Evolutionary conservation across 1,140 invertebrate species (phyloP).

Genomic region (Magallana angulata): DNA sequence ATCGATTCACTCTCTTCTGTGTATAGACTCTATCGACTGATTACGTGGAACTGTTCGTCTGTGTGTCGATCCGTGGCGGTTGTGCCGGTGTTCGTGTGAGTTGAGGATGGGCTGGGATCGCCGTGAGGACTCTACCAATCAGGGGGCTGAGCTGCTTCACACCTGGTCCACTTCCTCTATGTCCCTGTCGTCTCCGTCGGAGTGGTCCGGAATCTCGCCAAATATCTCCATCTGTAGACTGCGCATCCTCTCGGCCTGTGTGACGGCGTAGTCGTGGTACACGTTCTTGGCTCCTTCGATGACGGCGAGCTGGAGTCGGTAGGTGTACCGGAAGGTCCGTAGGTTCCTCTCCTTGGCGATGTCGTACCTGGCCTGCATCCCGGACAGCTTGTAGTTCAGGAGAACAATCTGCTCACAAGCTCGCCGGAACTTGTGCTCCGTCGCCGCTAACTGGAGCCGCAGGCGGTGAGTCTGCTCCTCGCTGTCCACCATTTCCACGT

Average conservation of each 20-base stretch:
- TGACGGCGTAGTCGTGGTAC: constrained; percentile 62
- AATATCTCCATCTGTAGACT: constrained; percentile 51
- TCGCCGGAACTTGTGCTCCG: constrained; percentile 56
- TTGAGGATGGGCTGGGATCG: not conserved
- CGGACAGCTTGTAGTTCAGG: constrained; percentile 55
- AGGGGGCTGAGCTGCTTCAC: not conserved
- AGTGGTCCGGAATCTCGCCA: constrained; percentile 20
- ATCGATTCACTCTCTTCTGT: too few relatives aligned
- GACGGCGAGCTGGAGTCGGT: constrained; percentile 58
- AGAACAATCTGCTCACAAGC: constrained; percentile 58
- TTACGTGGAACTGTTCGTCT: too few relatives aligned
- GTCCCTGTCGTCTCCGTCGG: not conserved
- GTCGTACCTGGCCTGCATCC: constrained; percentile 53
- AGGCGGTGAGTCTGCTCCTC: not conserved
- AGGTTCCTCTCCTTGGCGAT: constrained; percentile 44
- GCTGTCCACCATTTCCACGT: not conserved
- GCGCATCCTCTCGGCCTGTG: constrained; percentile 55
- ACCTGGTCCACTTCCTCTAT: not conserved
- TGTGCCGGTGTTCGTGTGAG: too few relatives aligned
- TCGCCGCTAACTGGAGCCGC: constrained; percentile 12
- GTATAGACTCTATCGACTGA: too few relatives aligned
- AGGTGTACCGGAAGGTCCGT: constrained; percentile 58
- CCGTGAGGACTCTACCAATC: not conserved
- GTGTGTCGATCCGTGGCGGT: constrained; percentile 52
- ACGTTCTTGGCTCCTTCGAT: constrained; percentile 62